Conservation (phyloP, 2,113 vertebrate genomes). For the Uropsilus gracilis region DNA sequence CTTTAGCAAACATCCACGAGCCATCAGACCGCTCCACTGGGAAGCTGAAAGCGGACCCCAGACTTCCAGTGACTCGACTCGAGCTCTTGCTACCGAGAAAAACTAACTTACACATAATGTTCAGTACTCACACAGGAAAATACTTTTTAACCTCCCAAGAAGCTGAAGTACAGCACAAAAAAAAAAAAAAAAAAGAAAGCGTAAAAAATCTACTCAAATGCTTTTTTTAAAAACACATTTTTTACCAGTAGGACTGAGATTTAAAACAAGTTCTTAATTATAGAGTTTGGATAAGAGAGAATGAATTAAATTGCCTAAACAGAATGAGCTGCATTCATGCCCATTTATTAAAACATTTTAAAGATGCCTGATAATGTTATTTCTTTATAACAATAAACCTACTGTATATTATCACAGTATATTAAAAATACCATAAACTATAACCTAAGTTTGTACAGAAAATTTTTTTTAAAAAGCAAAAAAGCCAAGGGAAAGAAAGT, state of each 20-base stretch:
- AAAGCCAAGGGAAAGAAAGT: conserved; percentile 6
- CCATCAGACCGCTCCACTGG: accelerated
- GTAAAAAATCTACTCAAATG: neutral
- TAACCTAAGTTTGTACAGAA: conserved; percentile 54
- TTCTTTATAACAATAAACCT: conserved; percentile 41
- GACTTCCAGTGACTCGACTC: neutral
- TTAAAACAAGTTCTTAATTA: conserved; percentile 54
- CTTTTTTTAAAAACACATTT: neutral
- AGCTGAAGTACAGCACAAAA: neutral
- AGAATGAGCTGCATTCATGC: neutral
- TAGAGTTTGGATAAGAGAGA: conserved; percentile 14
- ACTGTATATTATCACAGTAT: neutral
- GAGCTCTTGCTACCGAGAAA: neutral
- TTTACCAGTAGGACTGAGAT: conserved; percentile 21
- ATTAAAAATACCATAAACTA: conserved; percentile 47
- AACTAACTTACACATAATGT: neutral
- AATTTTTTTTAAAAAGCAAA: conserved; percentile 55
- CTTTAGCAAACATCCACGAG: neutral
- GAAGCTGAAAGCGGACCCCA: neutral
- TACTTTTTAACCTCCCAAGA: conserved; percentile 27
- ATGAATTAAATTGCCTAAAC: conserved; percentile 41
- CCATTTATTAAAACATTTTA: conserved; percentile 56
- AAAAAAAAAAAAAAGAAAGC: neutral
- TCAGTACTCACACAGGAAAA: neutral
- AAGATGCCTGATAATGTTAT: conserved; percentile 30